Percentiles rank a stretch among this genome's conserved stretches.
Conservation (phyloP, 1,140 invertebrate species). For the Drosophila persimilis region DNA sequence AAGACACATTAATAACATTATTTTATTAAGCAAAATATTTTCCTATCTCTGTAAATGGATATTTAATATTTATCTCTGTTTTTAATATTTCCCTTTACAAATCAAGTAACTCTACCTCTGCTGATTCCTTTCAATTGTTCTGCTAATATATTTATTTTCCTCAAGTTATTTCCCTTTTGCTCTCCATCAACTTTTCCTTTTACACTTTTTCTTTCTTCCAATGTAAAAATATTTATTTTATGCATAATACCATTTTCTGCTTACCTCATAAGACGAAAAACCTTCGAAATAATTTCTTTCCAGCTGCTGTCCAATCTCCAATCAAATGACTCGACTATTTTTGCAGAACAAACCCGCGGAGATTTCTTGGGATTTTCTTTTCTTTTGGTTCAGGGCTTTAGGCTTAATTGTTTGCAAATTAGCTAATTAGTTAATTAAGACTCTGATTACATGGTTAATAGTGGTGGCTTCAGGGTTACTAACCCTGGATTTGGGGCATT, state of each 20-base stretch:
- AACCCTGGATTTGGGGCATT: constrained; percentile 29
- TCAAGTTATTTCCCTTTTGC: constrained; percentile 34
- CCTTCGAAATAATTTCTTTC: constrained; percentile 42
- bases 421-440: constrained; percentile 78
- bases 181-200: constrained; percentile 21
- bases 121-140: constrained; percentile 1
- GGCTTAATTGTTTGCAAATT: constrained; percentile 77
- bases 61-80: no score
- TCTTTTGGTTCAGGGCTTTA: constrained; percentile 29
- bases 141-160: constrained; percentile 14
- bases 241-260: constrained; percentile 52
- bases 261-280: constrained; percentile 16
- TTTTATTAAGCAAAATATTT: no score
- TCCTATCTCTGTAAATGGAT: no score
- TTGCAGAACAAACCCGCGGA: constrained; percentile 12
- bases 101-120: not conserved
- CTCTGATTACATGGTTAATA: constrained; percentile 56
- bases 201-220: constrained; percentile 27
- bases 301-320: constrained; percentile 55
- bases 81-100: no score
- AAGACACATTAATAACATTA: no score
- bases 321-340: constrained; percentile 71
- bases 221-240: constrained; percentile 49
- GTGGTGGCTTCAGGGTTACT: constrained; percentile 35
- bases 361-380: constrained; percentile 25